phyloP scores from a whole-genome alignment of 2,797 vertebrate genomes.

The Anabas testudineus region DNA sequence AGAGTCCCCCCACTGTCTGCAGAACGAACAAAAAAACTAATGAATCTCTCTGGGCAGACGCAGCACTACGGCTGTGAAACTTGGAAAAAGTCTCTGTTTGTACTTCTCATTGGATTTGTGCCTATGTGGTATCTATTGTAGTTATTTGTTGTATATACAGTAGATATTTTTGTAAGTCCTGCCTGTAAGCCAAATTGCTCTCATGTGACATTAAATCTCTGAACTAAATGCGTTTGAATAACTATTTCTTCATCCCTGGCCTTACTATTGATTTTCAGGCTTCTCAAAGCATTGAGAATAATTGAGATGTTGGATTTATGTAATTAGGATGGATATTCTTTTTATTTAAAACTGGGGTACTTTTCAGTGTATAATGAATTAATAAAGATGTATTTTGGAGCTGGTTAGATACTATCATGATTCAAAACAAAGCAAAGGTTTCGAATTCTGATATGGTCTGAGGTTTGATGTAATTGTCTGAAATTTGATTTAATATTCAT shows the following conservation, averaged over 20 bases:
- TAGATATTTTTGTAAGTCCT: conserved; percentile 11
- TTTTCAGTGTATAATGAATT: conserved; percentile 17
- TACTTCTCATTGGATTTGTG: conserved; percentile 11
- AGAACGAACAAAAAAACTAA: conserved; percentile 25
- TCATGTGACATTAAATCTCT: conserved; percentile 12
- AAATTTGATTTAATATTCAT: conserved; percentile 18
- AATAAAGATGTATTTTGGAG: conserved; percentile 17
- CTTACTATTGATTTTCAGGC: conserved; percentile 17
- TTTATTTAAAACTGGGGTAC: neutral
- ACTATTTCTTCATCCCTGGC: neutral
- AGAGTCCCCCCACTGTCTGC: conserved; percentile 10
- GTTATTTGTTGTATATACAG: conserved; percentile 2
- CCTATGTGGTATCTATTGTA: neutral
- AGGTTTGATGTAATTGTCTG: conserved; percentile 7
- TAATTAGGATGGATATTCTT: conserved; percentile 4
- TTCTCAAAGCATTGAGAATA: conserved; percentile 5
- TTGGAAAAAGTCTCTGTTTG: conserved; percentile 9
- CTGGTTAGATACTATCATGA: conserved; percentile 11
- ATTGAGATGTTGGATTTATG: conserved; percentile 11
- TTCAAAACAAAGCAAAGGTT: conserved; percentile 27
- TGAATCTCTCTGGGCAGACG: conserved; percentile 21
- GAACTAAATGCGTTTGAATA: conserved; percentile 16
- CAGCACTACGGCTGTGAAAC: neutral
- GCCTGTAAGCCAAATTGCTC: conserved; percentile 24
- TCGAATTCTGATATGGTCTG: conserved; percentile 8